phyloP scores from a whole-genome alignment of 2,797 vertebrate species.

The Heliangelus exortis region DNA sequence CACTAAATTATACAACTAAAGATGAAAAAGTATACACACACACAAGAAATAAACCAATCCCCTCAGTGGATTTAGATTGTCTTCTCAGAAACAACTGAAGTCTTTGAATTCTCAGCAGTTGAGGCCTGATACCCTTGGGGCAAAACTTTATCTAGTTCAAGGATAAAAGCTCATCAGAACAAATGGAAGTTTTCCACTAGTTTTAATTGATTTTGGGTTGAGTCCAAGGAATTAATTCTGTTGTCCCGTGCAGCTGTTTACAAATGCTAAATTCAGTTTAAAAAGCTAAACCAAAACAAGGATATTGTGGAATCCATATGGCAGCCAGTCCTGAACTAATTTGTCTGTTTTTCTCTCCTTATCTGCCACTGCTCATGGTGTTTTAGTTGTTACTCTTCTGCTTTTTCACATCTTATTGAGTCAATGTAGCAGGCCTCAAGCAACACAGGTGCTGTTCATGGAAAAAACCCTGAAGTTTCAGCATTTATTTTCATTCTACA shows the following conservation, averaged over 20 bases:
- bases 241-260: background rate
- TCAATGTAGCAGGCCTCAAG: background rate
- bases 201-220: background rate
- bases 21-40: background rate
- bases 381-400: background rate
- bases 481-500: background rate
- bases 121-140: background rate
- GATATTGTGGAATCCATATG: background rate
- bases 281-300: background rate
- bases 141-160: background rate
- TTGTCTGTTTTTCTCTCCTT: background rate
- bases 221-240: background rate
- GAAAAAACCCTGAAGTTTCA: background rate
- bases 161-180: background rate
- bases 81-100: background rate
- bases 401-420: background rate
- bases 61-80: background rate
- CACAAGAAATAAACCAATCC: background rate
- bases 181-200: background rate
- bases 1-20: background rate
- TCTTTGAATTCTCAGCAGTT: background rate
- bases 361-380: background rate
- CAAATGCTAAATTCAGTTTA: background rate
- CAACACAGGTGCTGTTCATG: background rate
- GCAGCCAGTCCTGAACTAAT: background rate